Percentiles rank a stretch among this genome's conserved stretches.
phyloP scores from a whole-genome alignment of 2,888 invertebrate species.

The Agrochola circellaris region DNA sequence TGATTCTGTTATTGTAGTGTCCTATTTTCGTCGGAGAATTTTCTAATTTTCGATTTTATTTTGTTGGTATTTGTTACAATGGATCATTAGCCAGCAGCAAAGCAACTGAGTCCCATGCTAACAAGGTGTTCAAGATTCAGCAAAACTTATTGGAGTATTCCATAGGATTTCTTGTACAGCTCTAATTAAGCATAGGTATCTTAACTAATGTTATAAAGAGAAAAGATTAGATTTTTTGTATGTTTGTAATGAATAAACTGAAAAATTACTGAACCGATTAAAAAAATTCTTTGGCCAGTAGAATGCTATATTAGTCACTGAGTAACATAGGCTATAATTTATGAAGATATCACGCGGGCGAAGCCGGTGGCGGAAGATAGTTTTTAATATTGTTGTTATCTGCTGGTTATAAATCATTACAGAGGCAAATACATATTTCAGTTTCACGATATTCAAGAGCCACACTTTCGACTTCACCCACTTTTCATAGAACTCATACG shows the following conservation, averaged over 20 bases:
- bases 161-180: background rate
- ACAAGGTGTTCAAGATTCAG: background rate
- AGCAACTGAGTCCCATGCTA: slow-evolving; percentile 20
- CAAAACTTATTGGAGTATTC: slow-evolving; percentile 1
- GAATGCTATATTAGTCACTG: too few species aligned
- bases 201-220: too few species aligned
- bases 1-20: background rate
- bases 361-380: too few species aligned
- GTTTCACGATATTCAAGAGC: background rate
- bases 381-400: background rate
- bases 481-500: too few species aligned
- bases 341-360: too few species aligned
- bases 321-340: too few species aligned
- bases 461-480: too few species aligned
- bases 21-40: background rate
- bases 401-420: background rate
- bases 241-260: too few species aligned
- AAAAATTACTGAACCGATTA: too few species aligned
- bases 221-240: too few species aligned
- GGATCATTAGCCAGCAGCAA: background rate
- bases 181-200: background rate
- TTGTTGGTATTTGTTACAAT: background rate
- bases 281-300: too few species aligned
- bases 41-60: background rate
- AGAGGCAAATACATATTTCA: background rate